Evolutionary conservation across 2,797 vertebrate species (phyloP), one percentile per base, ranked within the genome.

Genomic region (Acanthurus lineatus): DNA sequence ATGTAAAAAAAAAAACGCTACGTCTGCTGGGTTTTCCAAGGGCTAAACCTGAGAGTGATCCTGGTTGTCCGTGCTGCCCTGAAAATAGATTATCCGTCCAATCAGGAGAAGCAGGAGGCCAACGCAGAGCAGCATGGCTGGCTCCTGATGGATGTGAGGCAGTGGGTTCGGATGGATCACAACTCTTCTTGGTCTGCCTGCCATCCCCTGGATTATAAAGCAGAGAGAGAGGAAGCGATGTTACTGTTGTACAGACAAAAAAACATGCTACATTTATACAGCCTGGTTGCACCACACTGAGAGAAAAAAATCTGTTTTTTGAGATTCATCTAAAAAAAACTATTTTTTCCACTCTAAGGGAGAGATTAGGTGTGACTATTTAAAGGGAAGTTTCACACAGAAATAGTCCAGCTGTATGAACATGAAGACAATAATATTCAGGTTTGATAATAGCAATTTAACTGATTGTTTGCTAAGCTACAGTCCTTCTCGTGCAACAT

Each of bases 11-110:
- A n/a, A n/a, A n/a, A n/a, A n/a, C n/a, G 93, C 95, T 95, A 94
- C 93, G 5, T 91, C 93, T 94, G 91, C 95, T 91, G 94, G 93
- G 93, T 87, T 74, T 77, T 66, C 73, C 77, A 45, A 51, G 69
- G 67, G 71, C 71, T 93, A 89, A 83, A 87, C 88, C 86, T 90
- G 84, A 86, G 89, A 69, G 65, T 69, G 73, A 78, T 85, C 81
- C 7, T n/a, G 73, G 79, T 25, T 77, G 86, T 76, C 71, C 22
- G 75, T 74, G 69, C 74, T 84, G 84, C 87, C 83, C 49, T 92
- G 92, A 25, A 83, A 71, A 86, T 93, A 94, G 58, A 95, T 82
- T 16, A 95, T 79, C 53, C 93, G 88, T 74, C 91, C 90, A 10
- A 96, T 86, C 52, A 95, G 47, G n/a, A 93, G 65, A 52, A 96